Evolutionary conservation across 2,888 invertebrate genomes (phyloP).

Genomic region (Drosophila demipolita): DNA sequence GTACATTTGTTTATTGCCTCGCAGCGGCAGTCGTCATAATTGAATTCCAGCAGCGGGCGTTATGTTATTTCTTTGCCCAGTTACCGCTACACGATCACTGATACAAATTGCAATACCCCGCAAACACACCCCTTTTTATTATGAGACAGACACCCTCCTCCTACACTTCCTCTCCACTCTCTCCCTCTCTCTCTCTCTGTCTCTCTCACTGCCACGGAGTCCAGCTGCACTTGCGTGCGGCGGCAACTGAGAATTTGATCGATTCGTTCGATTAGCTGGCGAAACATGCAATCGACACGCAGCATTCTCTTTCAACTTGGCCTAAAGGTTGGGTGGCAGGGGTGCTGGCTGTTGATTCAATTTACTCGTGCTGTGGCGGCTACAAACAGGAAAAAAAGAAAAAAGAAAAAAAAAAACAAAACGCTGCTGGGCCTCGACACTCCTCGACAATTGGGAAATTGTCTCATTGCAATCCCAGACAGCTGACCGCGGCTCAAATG

Average conservation of each 20-base stretch:
- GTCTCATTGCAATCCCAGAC: constrained; percentile 72
- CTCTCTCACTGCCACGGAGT: not conserved
- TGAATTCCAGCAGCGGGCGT: constrained; percentile 83
- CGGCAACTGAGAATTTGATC: constrained; percentile 75
- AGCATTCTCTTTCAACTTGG: constrained; percentile 77
- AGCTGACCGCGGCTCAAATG: constrained; percentile 72
- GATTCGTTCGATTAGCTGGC: constrained; percentile 79
- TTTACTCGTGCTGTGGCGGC: constrained; percentile 41
- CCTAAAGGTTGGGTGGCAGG: constrained; percentile 9
- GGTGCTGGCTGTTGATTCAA: constrained; percentile 64
- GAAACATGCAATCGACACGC: constrained; percentile 81
- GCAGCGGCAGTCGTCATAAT: constrained; percentile 78
- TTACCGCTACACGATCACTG: constrained; percentile 54
- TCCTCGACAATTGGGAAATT: constrained; percentile 69
- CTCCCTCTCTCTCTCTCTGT: not conserved
- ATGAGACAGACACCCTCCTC: not conserved
- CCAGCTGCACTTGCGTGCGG: constrained; percentile 62
- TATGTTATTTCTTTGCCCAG: constrained; percentile 52
- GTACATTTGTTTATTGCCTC: constrained; percentile 76
- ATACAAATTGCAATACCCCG: constrained; percentile 20
- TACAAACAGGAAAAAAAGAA: not conserved
- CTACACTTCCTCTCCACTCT: not conserved
- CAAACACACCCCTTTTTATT: constrained; percentile 1
- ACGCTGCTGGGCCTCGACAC: constrained; percentile 49
- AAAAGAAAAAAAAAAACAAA: constrained; percentile 9